These are phyloP conservation scores for Lucilia cuprina DNA, from an alignment of 1,140 invertebrate genomes.

Conservation along the genomic window DNA sequence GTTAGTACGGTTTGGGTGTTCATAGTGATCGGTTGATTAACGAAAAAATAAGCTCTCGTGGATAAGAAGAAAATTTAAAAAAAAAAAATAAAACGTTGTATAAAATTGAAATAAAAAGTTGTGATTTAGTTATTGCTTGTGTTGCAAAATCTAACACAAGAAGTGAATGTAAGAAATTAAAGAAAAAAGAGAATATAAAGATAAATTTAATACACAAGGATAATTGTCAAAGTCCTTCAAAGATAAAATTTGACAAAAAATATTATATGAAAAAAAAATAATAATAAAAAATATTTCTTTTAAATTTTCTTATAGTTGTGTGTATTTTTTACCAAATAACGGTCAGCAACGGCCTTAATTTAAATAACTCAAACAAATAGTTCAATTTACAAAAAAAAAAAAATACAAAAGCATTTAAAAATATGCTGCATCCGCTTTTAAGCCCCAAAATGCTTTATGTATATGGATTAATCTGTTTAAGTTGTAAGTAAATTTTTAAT, in stretches of 20 bases:
- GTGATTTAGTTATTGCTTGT: neutral
- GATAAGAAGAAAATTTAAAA: neutral
- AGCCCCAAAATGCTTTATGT: conserved; percentile 25
- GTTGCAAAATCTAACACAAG: conserved; percentile 10
- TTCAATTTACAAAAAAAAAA: neutral
- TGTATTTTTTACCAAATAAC: neutral
- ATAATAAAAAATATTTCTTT: neutral
- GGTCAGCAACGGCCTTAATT: conserved; percentile 17
- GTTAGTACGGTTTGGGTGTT: conserved; percentile 60
- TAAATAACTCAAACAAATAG: too few relatives aligned
- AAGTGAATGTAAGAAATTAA: conserved; percentile 21
- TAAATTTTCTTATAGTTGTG: conserved; percentile 7
- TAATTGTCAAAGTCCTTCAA: neutral
- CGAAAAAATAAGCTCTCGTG: neutral
- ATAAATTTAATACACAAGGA: neutral
- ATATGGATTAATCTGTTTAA: conserved; percentile 40
- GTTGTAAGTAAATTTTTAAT: conserved; percentile 52
- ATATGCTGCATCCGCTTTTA: neutral
- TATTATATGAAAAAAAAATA: neutral
- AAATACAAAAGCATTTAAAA: neutral
- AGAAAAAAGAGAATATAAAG: neutral
- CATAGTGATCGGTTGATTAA: conserved; percentile 53
- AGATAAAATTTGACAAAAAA: neutral
- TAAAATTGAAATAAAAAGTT: neutral
- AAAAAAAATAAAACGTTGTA: neutral